Evolutionary conservation across 2,888 invertebrate species (phyloP).

Genomic region (Lepidochrysops patricia): DNA sequence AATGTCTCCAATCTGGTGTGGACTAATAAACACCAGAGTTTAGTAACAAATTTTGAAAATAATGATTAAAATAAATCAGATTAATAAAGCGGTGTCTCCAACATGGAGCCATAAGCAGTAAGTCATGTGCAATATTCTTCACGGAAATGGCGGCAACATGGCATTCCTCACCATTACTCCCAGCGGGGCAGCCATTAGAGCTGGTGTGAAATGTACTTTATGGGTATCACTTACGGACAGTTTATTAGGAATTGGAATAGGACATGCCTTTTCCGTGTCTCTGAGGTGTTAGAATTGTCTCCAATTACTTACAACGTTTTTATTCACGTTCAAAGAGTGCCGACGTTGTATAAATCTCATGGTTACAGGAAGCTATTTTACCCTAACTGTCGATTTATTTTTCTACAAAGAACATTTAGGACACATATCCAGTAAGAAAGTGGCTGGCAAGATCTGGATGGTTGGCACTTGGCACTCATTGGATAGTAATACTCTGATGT

Average conservation of each 20-base stretch:
- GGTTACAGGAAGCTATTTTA: background rate
- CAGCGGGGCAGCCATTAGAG: constrained; percentile 6
- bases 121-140: constrained; percentile 1
- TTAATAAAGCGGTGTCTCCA: background rate
- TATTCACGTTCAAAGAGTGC: background rate
- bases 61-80: background rate
- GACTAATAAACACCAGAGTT: too few species aligned
- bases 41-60: too few species aligned
- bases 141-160: background rate
- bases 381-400: background rate
- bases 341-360: background rate
- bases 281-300: background rate
- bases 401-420: too few species aligned
- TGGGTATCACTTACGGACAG: constrained; percentile 3
- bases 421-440: too few species aligned
- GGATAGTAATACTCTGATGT: too few species aligned
- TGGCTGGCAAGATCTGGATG: too few species aligned
- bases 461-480: too few species aligned
- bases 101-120: background rate
- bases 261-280: background rate
- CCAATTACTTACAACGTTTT: background rate
- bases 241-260: constrained; percentile 1
- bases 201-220: background rate
- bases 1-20: too few species aligned
- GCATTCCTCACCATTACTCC: constrained; percentile 5